Evolutionary conservation across 2,797 vertebrate genomes (phyloP).

Genomic region (Amphiprion clarkii): DNA sequence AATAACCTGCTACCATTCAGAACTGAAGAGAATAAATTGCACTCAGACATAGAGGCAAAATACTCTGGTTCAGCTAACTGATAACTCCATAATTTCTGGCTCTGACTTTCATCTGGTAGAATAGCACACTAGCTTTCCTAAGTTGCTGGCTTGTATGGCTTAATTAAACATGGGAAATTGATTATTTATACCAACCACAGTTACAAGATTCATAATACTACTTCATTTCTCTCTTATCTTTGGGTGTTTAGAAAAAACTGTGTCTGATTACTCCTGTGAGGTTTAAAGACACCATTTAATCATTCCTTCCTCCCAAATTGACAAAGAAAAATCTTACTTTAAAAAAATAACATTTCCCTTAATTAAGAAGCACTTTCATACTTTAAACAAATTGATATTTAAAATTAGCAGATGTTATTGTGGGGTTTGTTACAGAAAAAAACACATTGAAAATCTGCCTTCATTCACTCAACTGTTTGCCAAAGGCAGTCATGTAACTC

Average conservation of each 20-base stretch:
- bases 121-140: not conserved
- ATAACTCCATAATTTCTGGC: not conserved
- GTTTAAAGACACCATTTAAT: not conserved
- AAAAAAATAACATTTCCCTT: not conserved
- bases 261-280: not conserved
- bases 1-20: not conserved
- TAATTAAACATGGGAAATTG: not conserved
- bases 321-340: not conserved
- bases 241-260: not conserved
- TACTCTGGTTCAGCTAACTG: too few relatives aligned
- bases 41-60: not conserved
- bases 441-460: constrained; percentile 14
- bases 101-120: not conserved
- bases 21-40: not conserved
- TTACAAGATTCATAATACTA: not conserved
- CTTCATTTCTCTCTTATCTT: not conserved
- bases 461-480: constrained; percentile 42
- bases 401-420: not conserved
- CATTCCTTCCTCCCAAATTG: not conserved
- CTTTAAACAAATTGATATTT: not conserved
- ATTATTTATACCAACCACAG: not conserved
- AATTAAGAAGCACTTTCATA: not conserved
- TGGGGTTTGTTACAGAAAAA: not conserved
- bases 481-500: constrained; percentile 46
- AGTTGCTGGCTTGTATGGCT: not conserved